A percentile compares a stretch with the other conserved stretches of the same genome.
phyloP scores from a whole-genome alignment of 2,113 vertebrate genomes.

The Limanda limanda region DNA sequence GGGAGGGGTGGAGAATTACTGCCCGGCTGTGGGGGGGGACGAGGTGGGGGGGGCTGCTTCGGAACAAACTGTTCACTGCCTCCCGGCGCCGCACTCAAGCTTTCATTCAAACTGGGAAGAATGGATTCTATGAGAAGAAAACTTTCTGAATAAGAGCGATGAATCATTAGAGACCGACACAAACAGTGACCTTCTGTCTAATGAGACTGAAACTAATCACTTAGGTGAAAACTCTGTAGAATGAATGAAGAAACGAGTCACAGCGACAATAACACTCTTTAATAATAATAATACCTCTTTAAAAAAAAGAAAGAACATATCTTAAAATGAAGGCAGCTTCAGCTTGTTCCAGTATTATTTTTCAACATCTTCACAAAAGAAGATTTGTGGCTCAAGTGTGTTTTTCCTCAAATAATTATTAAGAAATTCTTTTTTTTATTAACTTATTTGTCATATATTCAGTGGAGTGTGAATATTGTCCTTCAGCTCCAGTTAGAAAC shows the following conservation, averaged over 20 bases:
- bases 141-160: not conserved
- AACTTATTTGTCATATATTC: not conserved
- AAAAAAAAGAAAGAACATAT: constrained; percentile 14
- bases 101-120: constrained; percentile 32
- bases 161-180: not conserved
- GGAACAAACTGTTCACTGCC: constrained; percentile 69
- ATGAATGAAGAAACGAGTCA: constrained; percentile 26
- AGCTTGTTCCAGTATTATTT: constrained; percentile 48
- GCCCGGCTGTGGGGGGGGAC: constrained; percentile 50
- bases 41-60: constrained; percentile 27
- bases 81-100: constrained; percentile 18
- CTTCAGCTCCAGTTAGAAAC: not conserved
- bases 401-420: not conserved
- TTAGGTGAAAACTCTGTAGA: not conserved
- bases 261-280: constrained; percentile 50
- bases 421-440: constrained; percentile 42
- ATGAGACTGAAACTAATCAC: constrained; percentile 1
- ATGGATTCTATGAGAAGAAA: not conserved
- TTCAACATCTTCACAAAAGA: constrained; percentile 46
- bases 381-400: constrained; percentile 55
- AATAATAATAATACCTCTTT: constrained; percentile 45
- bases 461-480: constrained; percentile 33
- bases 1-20: constrained; percentile 57
- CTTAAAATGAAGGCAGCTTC: constrained; percentile 67
- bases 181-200: constrained; percentile 10